Evolutionary conservation across 2,113 vertebrate genomes (phyloP).

Genomic region (Oriolus oriolus): DNA sequence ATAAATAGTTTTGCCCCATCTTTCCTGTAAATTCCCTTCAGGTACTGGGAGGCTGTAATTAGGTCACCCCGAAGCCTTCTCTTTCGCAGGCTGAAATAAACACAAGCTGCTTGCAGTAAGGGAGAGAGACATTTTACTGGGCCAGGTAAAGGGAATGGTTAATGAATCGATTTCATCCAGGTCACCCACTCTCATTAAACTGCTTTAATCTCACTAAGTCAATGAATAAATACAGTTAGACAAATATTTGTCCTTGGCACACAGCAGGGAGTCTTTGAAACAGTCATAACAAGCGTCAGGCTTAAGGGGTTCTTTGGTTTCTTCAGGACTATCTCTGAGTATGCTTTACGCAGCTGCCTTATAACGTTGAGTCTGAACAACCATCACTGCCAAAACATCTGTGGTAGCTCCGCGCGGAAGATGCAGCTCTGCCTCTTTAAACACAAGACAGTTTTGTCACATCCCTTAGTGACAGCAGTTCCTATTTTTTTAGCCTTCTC

Average conservation of each 20-base stretch:
- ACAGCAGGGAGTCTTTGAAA: not conserved
- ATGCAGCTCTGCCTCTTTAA: not conserved
- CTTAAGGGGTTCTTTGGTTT: not conserved
- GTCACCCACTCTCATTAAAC: fast-evolving
- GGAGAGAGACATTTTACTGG: not conserved
- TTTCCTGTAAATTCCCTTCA: not conserved
- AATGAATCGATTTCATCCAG: too few relatives aligned
- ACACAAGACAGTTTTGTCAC: not conserved
- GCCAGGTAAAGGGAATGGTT: fast-evolving
- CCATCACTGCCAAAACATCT: not conserved
- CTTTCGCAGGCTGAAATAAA: not conserved
- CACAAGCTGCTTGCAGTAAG: fast-evolving
- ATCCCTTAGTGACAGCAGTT: not conserved
- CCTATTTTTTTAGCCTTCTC: not conserved
- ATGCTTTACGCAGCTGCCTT: not conserved
- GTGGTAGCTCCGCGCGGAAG: fast-evolving
- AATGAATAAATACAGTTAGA: fast-evolving
- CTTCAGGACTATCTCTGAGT: too few relatives aligned
- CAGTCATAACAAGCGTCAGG: fast-evolving
- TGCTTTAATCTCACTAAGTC: not conserved
- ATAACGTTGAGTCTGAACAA: fast-evolving
- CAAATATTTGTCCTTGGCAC: not conserved
- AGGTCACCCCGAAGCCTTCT: not conserved
- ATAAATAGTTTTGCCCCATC: not conserved
- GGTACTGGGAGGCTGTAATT: not conserved